Evolutionary conservation across 2,797 vertebrate genomes (phyloP).

Genomic region (Iguana delicatissima): DNA sequence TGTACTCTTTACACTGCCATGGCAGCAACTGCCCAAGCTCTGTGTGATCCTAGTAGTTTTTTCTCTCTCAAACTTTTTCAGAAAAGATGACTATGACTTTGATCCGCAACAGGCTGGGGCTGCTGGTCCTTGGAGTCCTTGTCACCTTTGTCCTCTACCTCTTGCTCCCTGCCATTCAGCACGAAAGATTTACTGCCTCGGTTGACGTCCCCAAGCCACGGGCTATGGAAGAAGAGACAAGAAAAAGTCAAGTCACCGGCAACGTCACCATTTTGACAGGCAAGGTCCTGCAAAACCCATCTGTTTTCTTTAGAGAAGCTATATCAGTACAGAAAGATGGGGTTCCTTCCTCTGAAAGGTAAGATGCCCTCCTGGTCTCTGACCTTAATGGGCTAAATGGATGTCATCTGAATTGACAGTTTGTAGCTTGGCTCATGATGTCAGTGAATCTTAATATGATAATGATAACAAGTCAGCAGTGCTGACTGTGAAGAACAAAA

Average conservation of each 20-base stretch:
- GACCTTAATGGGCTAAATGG: background rate
- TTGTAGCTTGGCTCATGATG: background rate
- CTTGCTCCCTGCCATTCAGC: conserved; percentile 83
- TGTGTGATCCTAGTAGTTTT: conserved; percentile 20
- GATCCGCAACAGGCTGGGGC: conserved; percentile 85
- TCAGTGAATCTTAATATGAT: background rate
- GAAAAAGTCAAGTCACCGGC: conserved; percentile 56
- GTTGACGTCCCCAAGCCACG: conserved; percentile 79
- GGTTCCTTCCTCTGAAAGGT: conserved; percentile 84
- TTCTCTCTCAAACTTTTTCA: conserved; percentile 16
- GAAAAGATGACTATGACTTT: conserved; percentile 81
- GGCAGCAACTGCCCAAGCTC: background rate
- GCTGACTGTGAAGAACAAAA: background rate
- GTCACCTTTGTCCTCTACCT: conserved; percentile 88
- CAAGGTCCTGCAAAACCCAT: conserved; percentile 84
- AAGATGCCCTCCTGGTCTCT: conserved; percentile 33
- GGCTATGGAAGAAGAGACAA: conserved; percentile 69
- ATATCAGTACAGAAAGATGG: conserved; percentile 79
- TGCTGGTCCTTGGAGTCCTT: conserved; percentile 87
- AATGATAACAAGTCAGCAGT: background rate
- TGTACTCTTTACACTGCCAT: background rate
- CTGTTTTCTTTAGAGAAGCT: conserved; percentile 92
- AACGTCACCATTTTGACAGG: conserved; percentile 85
- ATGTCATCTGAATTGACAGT: background rate
- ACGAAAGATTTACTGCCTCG: conserved; percentile 74